A percentile compares a stretch with the other conserved stretches of the same genome.
Conservation (phyloP, 2,888 invertebrate species). For the Ochropacha duplaris region DNA sequence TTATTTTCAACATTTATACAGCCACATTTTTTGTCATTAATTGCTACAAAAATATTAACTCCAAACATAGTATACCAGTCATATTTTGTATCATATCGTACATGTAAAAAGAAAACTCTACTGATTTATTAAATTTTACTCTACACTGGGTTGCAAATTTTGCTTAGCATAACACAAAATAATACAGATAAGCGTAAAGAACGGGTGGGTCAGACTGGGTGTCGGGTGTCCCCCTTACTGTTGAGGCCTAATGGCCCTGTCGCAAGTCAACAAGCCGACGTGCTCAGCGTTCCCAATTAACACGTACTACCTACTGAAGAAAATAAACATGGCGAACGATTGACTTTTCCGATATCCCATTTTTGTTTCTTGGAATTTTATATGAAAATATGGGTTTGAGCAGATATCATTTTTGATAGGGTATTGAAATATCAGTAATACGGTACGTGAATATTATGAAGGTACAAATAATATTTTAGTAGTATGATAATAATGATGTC, state of each 20-base stretch:
- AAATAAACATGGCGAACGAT: constrained; percentile 59
- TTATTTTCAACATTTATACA: not conserved
- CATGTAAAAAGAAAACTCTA: not conserved
- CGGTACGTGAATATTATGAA: no score
- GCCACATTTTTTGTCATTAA: not conserved
- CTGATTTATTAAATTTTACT: not conserved
- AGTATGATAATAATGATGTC: no score
- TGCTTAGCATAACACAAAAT: constrained; percentile 48
- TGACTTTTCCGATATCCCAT: constrained; percentile 43
- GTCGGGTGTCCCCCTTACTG: constrained; percentile 23
- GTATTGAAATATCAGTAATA: no score
- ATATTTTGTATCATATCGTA: no score
- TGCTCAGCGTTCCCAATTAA: constrained; percentile 67
- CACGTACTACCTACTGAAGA: constrained; percentile 51
- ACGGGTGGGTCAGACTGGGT: constrained; percentile 40
- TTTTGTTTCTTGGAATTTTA: constrained; percentile 25
- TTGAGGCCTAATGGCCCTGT: constrained; percentile 62
- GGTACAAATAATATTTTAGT: no score
- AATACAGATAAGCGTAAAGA: constrained; percentile 54
- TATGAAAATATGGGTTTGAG: not conserved
- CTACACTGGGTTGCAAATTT: constrained; percentile 16
- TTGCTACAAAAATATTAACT: not conserved
- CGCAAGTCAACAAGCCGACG: constrained; percentile 71
- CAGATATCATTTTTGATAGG: not conserved
- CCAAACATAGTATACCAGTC: not conserved